These are phyloP conservation scores for Himalopsyche japonica DNA, from an alignment of 2,888 invertebrate genomes.

Conservation along the genomic window DNA sequence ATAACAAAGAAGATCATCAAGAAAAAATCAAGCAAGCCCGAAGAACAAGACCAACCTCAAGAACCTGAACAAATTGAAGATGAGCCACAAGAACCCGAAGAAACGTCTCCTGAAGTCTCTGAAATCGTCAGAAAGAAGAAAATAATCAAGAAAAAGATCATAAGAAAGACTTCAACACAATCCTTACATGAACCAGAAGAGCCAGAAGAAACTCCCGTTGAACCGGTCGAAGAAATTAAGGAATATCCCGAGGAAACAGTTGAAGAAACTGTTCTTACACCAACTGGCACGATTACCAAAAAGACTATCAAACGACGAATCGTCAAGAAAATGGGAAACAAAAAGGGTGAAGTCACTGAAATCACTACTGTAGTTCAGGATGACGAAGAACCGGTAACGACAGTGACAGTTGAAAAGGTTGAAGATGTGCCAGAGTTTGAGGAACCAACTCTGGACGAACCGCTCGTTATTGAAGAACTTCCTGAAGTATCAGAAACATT, in stretches of 20 bases:
- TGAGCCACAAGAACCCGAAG: conserved; percentile 39
- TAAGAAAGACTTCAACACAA: neutral
- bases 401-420: neutral
- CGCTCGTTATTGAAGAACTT: conserved; percentile 46
- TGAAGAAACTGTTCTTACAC: conserved; percentile 40
- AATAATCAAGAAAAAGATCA: neutral
- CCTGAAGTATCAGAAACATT: neutral
- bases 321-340: conserved; percentile 53
- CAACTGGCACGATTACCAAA: conserved; percentile 28
- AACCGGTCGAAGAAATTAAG: conserved; percentile 49
- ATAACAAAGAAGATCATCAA: neutral
- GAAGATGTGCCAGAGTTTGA: conserved; percentile 34
- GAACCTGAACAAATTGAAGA: conserved; percentile 44
- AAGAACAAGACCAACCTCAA: conserved; percentile 6
- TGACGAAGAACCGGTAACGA: conserved; percentile 47
- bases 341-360: conserved; percentile 53
- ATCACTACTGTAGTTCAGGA: conserved; percentile 53
- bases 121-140: neutral
- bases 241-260: conserved; percentile 41
- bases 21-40: neutral
- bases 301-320: conserved; percentile 43
- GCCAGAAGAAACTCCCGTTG: conserved; percentile 44
- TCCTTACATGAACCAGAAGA: conserved; percentile 14
- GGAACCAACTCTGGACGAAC: conserved; percentile 43
- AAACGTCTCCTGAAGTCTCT: too few relatives aligned